These are phyloP conservation scores for Siphonodentalium dalli DNA, from an alignment of 2,888 invertebrate species.

Conservation along the genomic window DNA sequence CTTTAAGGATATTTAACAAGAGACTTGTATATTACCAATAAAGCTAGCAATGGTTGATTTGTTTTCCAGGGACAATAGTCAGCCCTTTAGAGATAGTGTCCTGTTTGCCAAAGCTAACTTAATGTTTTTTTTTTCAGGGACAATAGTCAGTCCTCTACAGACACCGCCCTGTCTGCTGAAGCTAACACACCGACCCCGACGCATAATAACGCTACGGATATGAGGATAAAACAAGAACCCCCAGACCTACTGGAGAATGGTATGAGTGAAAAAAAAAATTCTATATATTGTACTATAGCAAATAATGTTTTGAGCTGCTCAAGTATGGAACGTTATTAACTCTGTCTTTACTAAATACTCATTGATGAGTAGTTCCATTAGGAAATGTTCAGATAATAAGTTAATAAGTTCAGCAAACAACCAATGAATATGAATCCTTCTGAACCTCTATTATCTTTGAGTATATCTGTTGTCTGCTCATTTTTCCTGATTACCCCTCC, in stretches of 20 bases:
- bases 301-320: background rate
- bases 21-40: no score
- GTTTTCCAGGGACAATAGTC: background rate
- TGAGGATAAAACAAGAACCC: conserved; percentile 52
- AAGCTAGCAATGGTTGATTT: background rate
- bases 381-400: no score
- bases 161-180: conserved; percentile 62
- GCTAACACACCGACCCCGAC: conserved; percentile 53
- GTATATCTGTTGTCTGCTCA: no score
- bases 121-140: conserved; percentile 38
- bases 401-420: no score
- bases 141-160: conserved; percentile 64
- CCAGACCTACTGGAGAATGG: conserved; percentile 57
- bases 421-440: no score
- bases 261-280: conserved; percentile 19
- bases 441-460: background rate
- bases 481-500: no score
- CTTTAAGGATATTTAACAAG: no score
- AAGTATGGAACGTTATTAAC: no score
- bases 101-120: conserved; percentile 15
- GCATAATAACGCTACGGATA: conserved; percentile 32
- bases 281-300: background rate
- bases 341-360: no score
- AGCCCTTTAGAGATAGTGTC: background rate
- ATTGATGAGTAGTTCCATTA: no score